Conservation (phyloP, 35 echinoderm and acorn worm genomes). For the Anneissia japonica region DNA sequence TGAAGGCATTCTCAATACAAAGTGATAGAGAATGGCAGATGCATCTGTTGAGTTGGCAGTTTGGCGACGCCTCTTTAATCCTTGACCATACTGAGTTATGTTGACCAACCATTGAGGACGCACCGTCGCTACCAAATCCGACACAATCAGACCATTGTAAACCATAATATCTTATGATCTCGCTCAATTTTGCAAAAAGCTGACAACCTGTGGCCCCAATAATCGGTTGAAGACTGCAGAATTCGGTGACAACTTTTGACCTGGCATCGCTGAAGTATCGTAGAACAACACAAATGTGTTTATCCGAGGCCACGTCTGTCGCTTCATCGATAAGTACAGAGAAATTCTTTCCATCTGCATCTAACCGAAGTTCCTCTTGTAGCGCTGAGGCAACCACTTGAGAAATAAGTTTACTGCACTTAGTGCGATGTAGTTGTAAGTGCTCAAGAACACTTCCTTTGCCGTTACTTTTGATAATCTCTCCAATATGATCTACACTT, state of each 20-base stretch:
- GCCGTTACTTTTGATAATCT: slow-evolving; percentile 1
- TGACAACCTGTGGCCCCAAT: background rate
- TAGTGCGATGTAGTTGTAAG: slow-evolving; percentile 1
- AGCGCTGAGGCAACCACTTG: background rate
- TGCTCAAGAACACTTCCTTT: background rate
- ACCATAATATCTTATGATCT: background rate
- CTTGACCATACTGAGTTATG: slow-evolving; percentile 18
- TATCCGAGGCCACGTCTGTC: slow-evolving; percentile 24
- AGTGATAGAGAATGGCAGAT: too few relatives aligned
- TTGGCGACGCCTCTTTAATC: background rate
- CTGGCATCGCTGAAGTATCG: slow-evolving; percentile 25
- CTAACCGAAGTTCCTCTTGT: background rate
- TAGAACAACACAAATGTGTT: slow-evolving; percentile 19
- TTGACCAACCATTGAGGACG: background rate
- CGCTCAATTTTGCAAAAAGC: slow-evolving; percentile 2
- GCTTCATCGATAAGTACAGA: slow-evolving; percentile 23
- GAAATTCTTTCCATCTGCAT: background rate
- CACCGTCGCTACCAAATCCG: background rate
- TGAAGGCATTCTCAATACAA: too few relatives aligned
- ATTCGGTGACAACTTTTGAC: background rate
- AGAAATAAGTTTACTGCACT: slow-evolving; percentile 15
- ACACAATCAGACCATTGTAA: background rate
- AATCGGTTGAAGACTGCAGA: background rate
- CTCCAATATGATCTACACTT: slow-evolving; percentile 13
- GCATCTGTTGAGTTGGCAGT: background rate